Percentiles rank a stretch among this genome's conserved stretches.
These are phyloP conservation scores for Tangara arthus DNA, from an alignment of 2,797 vertebrate genomes.

Conservation along the genomic window DNA sequence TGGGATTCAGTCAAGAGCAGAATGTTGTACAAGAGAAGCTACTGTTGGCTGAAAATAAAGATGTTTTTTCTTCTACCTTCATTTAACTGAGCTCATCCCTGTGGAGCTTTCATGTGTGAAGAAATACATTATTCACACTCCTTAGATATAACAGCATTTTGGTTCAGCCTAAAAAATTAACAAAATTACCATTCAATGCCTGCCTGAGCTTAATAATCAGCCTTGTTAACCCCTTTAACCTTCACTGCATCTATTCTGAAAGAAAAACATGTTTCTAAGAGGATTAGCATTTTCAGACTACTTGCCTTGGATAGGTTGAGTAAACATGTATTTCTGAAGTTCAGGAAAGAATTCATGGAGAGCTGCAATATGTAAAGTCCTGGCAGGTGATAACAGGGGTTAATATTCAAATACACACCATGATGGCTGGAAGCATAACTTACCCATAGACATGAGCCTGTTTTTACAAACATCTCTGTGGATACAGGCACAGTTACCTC, in stretches of 20 bases:
- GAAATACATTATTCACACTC: conserved; percentile 60
- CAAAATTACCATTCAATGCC: conserved; percentile 43
- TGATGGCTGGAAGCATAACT: neutral
- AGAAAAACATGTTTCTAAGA: conserved; percentile 31
- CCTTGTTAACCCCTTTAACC: conserved; percentile 58
- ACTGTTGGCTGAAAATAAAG: conserved; percentile 55
- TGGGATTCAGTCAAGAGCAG: neutral
- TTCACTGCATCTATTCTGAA: conserved; percentile 24
- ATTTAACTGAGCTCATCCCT: conserved; percentile 27
- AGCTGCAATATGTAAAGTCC: neutral
- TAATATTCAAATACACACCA: neutral
- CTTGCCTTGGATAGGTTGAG: neutral
- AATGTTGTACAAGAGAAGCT: neutral
- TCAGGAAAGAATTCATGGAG: neutral
- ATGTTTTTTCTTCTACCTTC: conserved; percentile 54
- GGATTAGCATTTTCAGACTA: conserved; percentile 25
- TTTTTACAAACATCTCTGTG: neutral
- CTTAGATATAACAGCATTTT: conserved; percentile 21
- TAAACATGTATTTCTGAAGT: conserved; percentile 2
- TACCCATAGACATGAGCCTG: neutral
- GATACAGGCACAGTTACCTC: neutral
- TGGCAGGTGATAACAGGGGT: neutral
- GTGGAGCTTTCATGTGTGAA: conserved; percentile 57
- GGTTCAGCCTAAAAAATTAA: conserved; percentile 58
- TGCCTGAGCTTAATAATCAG: conserved; percentile 25